A percentile compares a stretch with the other conserved stretches of the same genome.
Evolutionary conservation across 2,797 vertebrate genomes (phyloP).

Genomic region (Geotrypetes seraphini): DNA sequence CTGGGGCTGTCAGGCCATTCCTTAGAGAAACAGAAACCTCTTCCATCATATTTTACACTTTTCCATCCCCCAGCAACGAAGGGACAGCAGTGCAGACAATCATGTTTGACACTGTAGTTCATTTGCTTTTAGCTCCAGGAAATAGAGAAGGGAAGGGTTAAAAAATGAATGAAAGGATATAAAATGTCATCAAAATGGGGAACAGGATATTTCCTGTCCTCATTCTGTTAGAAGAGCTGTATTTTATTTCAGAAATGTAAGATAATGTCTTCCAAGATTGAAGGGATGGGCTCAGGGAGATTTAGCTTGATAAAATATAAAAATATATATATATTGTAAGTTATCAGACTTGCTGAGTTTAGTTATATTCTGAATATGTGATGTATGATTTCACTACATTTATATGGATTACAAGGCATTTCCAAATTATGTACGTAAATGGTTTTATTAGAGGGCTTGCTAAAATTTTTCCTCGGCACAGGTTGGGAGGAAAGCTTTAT

Average conservation of each 20-base stretch:
- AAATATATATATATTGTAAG: too few relatives aligned
- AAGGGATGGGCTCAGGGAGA: background rate
- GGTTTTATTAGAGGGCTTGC: too few relatives aligned
- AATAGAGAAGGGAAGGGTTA: slow-evolving; percentile 3
- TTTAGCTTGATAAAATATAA: background rate
- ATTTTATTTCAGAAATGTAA: slow-evolving; percentile 11
- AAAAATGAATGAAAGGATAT: slow-evolving; percentile 1
- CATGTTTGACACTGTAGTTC: slow-evolving; percentile 23
- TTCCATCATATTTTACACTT: slow-evolving; percentile 32
- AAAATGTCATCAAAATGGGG: slow-evolving; percentile 3
- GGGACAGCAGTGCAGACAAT: background rate
- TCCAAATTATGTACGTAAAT: too few relatives aligned
- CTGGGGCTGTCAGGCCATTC: slow-evolving; percentile 55
- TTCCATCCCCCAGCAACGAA: slow-evolving; percentile 32
- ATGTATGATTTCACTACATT: too few relatives aligned
- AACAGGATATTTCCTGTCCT: background rate
- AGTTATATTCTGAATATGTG: too few relatives aligned
- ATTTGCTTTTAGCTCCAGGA: slow-evolving; percentile 18
- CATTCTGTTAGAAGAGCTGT: background rate
- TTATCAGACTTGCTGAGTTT: background rate
- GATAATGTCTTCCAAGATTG: slow-evolving; percentile 30
- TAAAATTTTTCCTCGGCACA: too few relatives aligned
- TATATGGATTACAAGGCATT: too few relatives aligned
- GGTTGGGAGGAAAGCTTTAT: too few relatives aligned
- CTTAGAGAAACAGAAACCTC: slow-evolving; percentile 32